Evolutionary conservation across 2,888 invertebrate species (phyloP).

Genomic region (Deilephila porcellus): DNA sequence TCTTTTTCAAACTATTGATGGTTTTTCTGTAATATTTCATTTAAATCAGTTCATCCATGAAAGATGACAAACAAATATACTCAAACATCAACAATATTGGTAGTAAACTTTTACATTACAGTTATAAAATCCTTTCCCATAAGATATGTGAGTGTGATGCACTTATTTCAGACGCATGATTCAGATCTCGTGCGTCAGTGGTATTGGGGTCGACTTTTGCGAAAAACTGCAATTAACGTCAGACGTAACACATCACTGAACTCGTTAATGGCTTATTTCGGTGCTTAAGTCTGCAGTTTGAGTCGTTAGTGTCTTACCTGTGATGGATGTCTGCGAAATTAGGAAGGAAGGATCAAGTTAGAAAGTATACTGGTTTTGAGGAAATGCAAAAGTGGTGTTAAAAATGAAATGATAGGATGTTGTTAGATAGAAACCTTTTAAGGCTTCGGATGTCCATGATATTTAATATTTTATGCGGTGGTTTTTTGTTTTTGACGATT

Average conservation of each 20-base stretch:
- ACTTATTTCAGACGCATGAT: conserved; percentile 8
- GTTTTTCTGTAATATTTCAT: too few species aligned
- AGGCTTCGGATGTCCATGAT: conserved; percentile 8
- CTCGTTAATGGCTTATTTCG: conserved; percentile 7
- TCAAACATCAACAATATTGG: background rate
- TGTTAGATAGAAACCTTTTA: background rate
- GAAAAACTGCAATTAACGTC: conserved; percentile 17
- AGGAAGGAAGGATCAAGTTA: conserved; percentile 1
- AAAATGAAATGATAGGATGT: background rate
- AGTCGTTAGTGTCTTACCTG: conserved; percentile 16
- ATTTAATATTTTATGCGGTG: background rate
- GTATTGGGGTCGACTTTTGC: background rate
- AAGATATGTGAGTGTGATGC: background rate
- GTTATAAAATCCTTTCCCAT: background rate
- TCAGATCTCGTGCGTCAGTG: conserved; percentile 17
- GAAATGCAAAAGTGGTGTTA: background rate
- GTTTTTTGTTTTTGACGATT: background rate
- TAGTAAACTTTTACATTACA: background rate
- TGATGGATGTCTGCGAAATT: background rate
- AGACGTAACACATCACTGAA: conserved; percentile 9
- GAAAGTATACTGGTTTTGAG: background rate
- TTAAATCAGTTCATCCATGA: too few species aligned
- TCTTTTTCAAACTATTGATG: too few species aligned
- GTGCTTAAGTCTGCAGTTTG: conserved; percentile 1
- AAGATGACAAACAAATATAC: background rate